Evolutionary conservation across 2,888 invertebrate species (phyloP), one percentile per base, ranked within the genome.

Genomic region (Allolobophora icterica): DNA sequence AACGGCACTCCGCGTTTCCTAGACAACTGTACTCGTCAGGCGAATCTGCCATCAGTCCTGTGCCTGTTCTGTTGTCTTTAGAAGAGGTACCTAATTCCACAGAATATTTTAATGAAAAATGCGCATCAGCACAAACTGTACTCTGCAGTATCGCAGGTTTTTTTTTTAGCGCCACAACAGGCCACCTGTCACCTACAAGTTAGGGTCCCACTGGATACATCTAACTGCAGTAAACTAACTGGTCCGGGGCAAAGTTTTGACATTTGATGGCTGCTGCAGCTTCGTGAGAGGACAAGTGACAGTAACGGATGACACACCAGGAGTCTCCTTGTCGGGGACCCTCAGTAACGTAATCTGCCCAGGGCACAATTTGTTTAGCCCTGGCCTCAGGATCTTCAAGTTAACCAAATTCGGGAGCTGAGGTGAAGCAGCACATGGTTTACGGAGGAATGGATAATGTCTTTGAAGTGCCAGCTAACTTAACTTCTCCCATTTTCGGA

Each of bases 261-360:
- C 8, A n/a, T n/a, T 71, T 5, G 71, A 30, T 11, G 71, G 30
- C 71, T 71, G 71, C n/a, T n/a, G n/a, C n/a, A n/a, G n/a, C n/a
- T n/a, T 71, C 8, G 8, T 4, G 71, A 8, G n/a, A n/a, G 71
- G 71, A 71, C n/a, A 8, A 0, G 34, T 30, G n/a, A n/a, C n/a
- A n/a, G n/a, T n/a, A 11, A 21, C 40, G 1, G 38, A 42, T 2
- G 45, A 34, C 45, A 42, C 0, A 17, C 34, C 42, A 17, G 90
- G 8, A 30, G 90, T 13, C 30, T 34, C 38, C 45, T 34, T 40
- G 35, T 40, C 83, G 21, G 34, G 90, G 52, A 90, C 83, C 40
- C 90, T 71, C 90, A 34, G 90, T 84, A 35, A n/a, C 0, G 35
- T 71, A 13, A 90, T 71, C 71, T 35, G 58, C 30, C 90, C 90